These are phyloP conservation scores for Oophaga sylvatica DNA, from an alignment of 2,797 vertebrate genomes.

Conservation along the genomic window DNA sequence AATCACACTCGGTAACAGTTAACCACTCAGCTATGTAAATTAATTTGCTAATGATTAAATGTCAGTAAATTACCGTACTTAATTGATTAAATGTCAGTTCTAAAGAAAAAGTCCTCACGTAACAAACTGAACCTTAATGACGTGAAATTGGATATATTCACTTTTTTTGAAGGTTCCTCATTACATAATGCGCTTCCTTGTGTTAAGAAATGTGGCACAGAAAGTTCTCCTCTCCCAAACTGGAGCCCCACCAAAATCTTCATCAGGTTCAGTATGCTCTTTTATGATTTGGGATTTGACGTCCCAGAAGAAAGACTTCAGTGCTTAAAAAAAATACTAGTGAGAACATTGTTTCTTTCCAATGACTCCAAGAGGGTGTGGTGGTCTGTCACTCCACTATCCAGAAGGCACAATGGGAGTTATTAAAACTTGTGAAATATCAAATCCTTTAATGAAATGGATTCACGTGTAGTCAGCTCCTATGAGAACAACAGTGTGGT, in stretches of 20 bases:
- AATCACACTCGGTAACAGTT: background rate
- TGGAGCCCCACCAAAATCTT: constrained; percentile 6
- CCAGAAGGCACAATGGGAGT: constrained; percentile 5
- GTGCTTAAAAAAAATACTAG: background rate
- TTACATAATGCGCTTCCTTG: background rate
- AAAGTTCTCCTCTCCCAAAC: constrained; percentile 14
- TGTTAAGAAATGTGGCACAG: constrained; percentile 2
- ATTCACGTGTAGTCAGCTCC: background rate
- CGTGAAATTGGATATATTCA: background rate
- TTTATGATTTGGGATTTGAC: background rate
- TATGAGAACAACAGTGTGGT: background rate
- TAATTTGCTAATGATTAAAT: background rate
- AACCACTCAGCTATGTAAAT: background rate
- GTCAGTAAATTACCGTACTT: background rate
- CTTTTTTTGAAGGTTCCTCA: constrained; percentile 8
- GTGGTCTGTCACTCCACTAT: background rate
- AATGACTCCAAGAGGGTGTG: background rate
- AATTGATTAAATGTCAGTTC: background rate
- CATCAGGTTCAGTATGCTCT: background rate
- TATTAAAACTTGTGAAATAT: background rate
- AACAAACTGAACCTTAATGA: background rate
- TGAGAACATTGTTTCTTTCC: background rate
- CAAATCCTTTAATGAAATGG: constrained; percentile 1
- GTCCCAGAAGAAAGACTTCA: background rate
- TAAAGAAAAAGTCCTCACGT: background rate